These are phyloP conservation scores for Eupithecia tripunctaria DNA, from an alignment of 2,888 invertebrate species.

Conservation along the genomic window DNA sequence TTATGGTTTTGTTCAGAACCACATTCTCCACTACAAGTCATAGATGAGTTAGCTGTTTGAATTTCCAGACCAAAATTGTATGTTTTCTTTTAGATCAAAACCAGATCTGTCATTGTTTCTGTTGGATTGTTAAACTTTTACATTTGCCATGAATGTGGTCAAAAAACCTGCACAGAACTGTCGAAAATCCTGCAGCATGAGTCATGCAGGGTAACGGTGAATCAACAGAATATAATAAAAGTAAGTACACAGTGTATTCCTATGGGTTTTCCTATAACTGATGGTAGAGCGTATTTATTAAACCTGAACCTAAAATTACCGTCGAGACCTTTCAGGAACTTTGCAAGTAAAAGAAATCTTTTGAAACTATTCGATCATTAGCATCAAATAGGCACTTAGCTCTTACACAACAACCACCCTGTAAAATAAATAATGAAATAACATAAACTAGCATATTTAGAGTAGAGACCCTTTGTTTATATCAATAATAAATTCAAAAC, in stretches of 20 bases:
- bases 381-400: background rate
- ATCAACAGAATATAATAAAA: background rate
- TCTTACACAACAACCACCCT: background rate
- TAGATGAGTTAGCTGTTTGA: background rate
- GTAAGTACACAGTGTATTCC: background rate
- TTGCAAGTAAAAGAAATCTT: background rate
- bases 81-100: background rate
- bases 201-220: background rate
- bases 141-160: background rate
- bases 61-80: background rate
- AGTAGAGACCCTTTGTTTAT: background rate
- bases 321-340: background rate
- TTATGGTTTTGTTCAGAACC: conserved; percentile 40
- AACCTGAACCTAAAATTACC: background rate
- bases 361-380: background rate
- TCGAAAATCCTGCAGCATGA: background rate
- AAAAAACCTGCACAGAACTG: background rate
- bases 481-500: background rate
- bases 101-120: background rate
- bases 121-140: background rate
- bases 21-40: background rate
- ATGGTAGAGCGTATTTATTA: background rate
- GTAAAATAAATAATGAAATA: background rate
- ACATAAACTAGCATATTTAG: background rate
- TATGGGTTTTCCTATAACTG: background rate